Evolutionary conservation across 2,113 vertebrate genomes (phyloP).

Genomic region (Brachypodius melanocephalos): DNA sequence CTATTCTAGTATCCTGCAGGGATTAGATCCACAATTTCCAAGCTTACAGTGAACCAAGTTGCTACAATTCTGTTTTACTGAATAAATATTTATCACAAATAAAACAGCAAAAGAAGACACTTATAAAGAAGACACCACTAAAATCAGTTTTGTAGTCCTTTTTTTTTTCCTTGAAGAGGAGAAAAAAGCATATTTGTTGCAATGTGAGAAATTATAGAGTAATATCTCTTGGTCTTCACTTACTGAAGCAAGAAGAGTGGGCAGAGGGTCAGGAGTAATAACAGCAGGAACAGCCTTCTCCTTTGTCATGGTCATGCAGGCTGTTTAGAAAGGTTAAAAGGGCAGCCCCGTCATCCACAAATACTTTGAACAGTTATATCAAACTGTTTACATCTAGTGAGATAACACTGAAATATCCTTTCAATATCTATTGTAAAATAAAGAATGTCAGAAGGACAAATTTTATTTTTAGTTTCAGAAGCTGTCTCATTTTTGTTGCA

Average conservation of each 20-base stretch:
- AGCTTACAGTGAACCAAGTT: neutral
- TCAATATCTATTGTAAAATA: neutral
- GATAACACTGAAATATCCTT: neutral
- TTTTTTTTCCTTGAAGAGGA: neutral
- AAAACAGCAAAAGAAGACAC: neutral
- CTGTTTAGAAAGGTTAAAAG: neutral
- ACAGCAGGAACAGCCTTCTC: neutral
- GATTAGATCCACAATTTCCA: neutral
- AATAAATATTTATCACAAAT: neutral
- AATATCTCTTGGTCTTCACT: neutral
- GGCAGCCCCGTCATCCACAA: neutral
- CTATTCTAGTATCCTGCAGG: neutral
- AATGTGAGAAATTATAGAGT: neutral
- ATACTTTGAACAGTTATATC: neutral
- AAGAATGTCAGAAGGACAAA: neutral
- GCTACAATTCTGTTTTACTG: neutral
- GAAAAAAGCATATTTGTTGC: neutral
- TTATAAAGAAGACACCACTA: neutral
- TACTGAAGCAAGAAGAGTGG: neutral
- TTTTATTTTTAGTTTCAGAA: neutral
- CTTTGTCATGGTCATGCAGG: neutral
- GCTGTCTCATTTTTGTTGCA: neutral
- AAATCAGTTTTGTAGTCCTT: neutral
- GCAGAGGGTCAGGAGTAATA: neutral
- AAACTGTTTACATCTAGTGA: neutral